Evolutionary conservation across 2,888 invertebrate genomes (phyloP), one percentile per base, ranked within the genome.

Genomic region (Acanthosepion esculentum): DNA sequence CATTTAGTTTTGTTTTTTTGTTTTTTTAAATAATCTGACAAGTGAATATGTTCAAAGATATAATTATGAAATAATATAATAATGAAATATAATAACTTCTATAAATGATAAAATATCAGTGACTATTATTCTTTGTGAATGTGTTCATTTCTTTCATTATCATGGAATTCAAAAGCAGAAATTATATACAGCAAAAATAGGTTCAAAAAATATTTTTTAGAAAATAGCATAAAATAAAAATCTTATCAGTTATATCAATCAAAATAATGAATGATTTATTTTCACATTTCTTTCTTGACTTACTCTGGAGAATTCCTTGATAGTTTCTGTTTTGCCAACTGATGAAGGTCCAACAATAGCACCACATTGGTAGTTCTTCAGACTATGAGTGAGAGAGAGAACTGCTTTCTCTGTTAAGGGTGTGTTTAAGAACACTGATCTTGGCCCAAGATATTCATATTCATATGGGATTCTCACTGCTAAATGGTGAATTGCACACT

Each of bases 331-430:
- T 95, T 97, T 97, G 2, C 97, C 97, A 15, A 96, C 96, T 23
- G 96, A 96, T 33, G 96, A 95, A 2, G 97, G 96, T 33, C 97
- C 97, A n/a, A 97, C 95, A 94, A 97, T 95, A 0, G 97, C 96
- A 10, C 97, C 97, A 96, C 97, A 97, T 94, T 97, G 96, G 95
- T 97, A 97, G 94, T 96, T 96, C 95, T 96, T 97, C 91, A 97
- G 95, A 12, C 97, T 96, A 95, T 96, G 96, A 15, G 97, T 96
- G 33, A 97, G 96, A 29, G 96, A 96, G 94, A 97, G 95, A 94
- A 96, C 96, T 64, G 97, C 97, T 91, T 97, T 95, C 94, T 97
- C 97, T 18, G 97, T 97, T 29, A 97, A 96, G 0, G 97, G 97
- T 12, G 97, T 97, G 48, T 50, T 48, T 7, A 93, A 18, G 50